Evolutionary conservation across 2,888 invertebrate species (phyloP), one percentile per base, ranked within the genome.

Genomic region (Pterostichus niger): DNA sequence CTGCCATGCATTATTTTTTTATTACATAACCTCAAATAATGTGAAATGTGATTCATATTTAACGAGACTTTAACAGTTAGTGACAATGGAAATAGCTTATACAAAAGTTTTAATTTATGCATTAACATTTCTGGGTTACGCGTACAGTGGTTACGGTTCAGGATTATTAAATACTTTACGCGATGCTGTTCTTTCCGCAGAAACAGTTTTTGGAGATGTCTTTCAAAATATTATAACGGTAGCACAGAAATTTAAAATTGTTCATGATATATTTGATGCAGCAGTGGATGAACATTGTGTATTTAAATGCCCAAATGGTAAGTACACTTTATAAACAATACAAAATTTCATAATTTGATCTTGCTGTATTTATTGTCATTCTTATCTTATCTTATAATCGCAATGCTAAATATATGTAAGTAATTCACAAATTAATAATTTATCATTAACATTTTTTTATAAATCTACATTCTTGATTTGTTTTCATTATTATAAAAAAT

Each of bases 221-320:
- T 92, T 96, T 86, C 91, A 93, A 85, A 96, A 96, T 90, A 92
- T 94, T 15, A 93, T 95, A 84, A 93, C 94, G 17, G 92, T 96
- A 6, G 95, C 94, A 7, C 93, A 93, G 86, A 95, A 94, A 88
- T 94, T 97, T 86, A 93, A 93, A 86, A 93, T 93, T 11, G 91
- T 96, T 75, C 95, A 96, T 87, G 96, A 96, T 86, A 93, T 96
- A 5, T 94, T 97, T 86, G 95, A 96, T 90, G 95, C 96, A 2
- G 96, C 96, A 13, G 94, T 96, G 0, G 96, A 96, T 86, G 97
- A 97, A 88, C 93, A 95, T 83, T 97, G 97, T 86, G 89, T 94
- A 83, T 97, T 92, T 89, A 91, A 92, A 82, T 97, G 97, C 88
- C 94, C 95, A 31, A 92, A 91, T 88, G 95, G 96, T 95, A 91